These are phyloP conservation scores for Tupaia chinensis DNA, from an alignment of 2,113 vertebrate species.

Conservation along the genomic window DNA sequence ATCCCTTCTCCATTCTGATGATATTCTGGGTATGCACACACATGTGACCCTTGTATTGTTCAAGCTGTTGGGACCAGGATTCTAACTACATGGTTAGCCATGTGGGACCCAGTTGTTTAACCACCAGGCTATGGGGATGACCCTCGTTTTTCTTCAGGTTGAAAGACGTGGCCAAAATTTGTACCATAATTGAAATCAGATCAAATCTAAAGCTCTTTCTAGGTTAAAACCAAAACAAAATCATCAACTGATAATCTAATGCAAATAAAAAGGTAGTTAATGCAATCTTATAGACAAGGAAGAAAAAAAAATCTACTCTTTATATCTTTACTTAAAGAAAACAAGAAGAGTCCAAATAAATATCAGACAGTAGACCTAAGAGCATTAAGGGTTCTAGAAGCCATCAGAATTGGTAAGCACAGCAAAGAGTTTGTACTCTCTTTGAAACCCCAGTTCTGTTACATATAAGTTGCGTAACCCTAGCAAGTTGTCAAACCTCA, in stretches of 20 bases:
- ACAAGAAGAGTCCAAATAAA: not conserved
- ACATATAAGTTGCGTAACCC: not conserved
- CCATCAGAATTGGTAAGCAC: not conserved
- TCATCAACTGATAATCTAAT: not conserved
- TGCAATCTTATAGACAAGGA: not conserved
- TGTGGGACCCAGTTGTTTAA: too few relatives aligned
- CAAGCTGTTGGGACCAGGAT: too few relatives aligned
- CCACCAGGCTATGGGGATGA: too few relatives aligned
- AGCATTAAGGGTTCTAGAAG: not conserved
- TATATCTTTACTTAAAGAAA: slow-evolving; percentile 1
- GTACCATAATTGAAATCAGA: not conserved
- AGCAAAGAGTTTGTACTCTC: not conserved
- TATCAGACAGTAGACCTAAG: not conserved
- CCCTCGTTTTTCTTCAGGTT: slow-evolving; percentile 15
- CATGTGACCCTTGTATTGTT: too few relatives aligned
- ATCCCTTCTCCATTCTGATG: too few relatives aligned
- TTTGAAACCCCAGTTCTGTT: slow-evolving; percentile 34
- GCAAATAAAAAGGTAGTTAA: not conserved
- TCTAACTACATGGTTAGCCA: too few relatives aligned
- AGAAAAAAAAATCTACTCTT: not conserved
- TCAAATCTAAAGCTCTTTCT: slow-evolving; percentile 15
- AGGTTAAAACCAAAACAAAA: slow-evolving; percentile 49
- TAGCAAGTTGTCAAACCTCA: not conserved
- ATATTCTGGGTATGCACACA: too few relatives aligned
- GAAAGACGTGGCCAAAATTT: slow-evolving; percentile 13